These are phyloP conservation scores for Lasiommata megera DNA, from an alignment of 2,888 invertebrate genomes.

Conservation along the genomic window DNA sequence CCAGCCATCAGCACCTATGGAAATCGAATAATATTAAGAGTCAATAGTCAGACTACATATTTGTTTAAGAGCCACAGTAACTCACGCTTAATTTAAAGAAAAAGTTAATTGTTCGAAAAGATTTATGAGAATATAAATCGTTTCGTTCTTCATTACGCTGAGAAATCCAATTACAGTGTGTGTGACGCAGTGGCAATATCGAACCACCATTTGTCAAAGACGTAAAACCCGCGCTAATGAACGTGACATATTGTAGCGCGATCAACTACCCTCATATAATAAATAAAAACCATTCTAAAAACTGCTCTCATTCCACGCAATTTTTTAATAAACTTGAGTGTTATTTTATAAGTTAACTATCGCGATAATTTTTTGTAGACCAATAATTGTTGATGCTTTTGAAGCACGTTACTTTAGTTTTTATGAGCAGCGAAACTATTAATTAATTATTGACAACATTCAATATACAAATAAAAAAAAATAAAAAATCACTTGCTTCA, in stretches of 20 bases:
- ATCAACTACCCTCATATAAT: constrained; percentile 30
- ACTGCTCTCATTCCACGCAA: background rate
- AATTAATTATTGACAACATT: no score
- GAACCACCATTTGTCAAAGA: constrained; percentile 63
- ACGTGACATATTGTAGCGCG: constrained; percentile 42
- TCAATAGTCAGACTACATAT: no score
- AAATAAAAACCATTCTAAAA: constrained; percentile 10
- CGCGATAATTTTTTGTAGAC: no score
- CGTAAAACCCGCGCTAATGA: constrained; percentile 58
- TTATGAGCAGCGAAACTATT: no score
- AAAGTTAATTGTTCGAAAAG: constrained; percentile 29
- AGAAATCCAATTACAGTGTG: constrained; percentile 57
- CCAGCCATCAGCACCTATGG: no score
- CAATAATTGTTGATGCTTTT: no score
- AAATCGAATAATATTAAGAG: no score
- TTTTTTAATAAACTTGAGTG: no score
- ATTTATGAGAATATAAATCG: constrained; percentile 34
- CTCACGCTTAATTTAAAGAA: constrained; percentile 12
- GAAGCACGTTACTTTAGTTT: no score
- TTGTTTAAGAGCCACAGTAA: background rate
- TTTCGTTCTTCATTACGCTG: constrained; percentile 42
- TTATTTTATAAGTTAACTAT: no score
- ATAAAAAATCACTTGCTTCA: no score
- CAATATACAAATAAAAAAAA: no score
- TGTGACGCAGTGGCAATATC: constrained; percentile 61